These are phyloP conservation scores for Bembecia ichneumoniformis DNA, from an alignment of 2,888 invertebrate genomes.

Conservation along the genomic window DNA sequence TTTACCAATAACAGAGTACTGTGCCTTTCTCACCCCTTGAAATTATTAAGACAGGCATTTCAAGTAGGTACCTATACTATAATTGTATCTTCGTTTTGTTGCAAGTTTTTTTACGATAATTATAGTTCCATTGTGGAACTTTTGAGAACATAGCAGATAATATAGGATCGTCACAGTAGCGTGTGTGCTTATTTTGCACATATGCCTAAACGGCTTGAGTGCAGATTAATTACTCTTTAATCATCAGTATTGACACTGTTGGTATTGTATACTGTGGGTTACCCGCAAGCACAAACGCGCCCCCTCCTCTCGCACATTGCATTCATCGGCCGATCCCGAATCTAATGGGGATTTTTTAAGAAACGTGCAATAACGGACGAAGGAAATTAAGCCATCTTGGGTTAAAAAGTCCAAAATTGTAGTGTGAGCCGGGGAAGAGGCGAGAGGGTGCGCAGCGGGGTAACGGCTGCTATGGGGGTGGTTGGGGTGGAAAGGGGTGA, in stretches of 20 bases:
- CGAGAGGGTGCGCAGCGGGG: slow-evolving; percentile 7
- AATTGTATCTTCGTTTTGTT: too few species aligned
- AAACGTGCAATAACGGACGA: slow-evolving; percentile 45
- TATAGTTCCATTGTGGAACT: too few species aligned
- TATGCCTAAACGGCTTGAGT: too few species aligned
- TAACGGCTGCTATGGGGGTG: slow-evolving; percentile 2
- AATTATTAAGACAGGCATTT: too few species aligned
- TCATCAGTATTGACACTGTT: background rate
- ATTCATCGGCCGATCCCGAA: slow-evolving; percentile 22
- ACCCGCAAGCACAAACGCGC: slow-evolving; percentile 2
- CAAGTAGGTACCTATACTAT: too few species aligned
- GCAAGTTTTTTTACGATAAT: too few species aligned
- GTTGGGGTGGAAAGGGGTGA: slow-evolving; percentile 16
- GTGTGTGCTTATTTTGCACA: too few species aligned
- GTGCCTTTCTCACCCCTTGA: too few species aligned
- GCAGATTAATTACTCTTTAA: background rate
- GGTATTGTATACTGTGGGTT: background rate
- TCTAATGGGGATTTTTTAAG: slow-evolving; percentile 53
- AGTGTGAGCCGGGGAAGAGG: slow-evolving; percentile 22
- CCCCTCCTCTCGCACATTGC: slow-evolving; percentile 14
- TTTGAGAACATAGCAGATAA: too few species aligned
- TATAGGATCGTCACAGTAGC: too few species aligned
- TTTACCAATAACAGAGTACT: too few species aligned
- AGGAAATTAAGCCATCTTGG: slow-evolving; percentile 67
- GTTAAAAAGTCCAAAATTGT: slow-evolving; percentile 58